Percentiles rank a stretch among this genome's conserved stretches.
phyloP scores from a whole-genome alignment of 1,140 invertebrate species.

The Ceratina australensis region DNA sequence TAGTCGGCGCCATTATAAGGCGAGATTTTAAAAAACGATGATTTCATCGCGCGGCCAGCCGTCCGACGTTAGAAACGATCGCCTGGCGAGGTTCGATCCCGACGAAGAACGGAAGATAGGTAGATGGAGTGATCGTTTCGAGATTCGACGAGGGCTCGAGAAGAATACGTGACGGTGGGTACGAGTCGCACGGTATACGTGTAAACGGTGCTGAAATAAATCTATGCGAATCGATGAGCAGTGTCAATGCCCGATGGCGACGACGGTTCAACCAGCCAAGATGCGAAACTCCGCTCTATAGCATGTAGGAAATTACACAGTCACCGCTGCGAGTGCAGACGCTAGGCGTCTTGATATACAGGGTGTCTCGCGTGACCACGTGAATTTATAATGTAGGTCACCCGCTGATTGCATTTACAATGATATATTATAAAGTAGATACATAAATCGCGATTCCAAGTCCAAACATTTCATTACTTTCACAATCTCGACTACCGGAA shows the following conservation, averaged over 20 bases:
- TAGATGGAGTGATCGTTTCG: not conserved
- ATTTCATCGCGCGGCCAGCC: not conserved
- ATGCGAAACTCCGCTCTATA: constrained; percentile 44
- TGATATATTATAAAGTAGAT: too few species aligned
- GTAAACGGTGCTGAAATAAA: constrained; percentile 59
- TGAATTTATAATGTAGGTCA: too few species aligned
- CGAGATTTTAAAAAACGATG: not conserved
- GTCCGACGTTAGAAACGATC: not conserved
- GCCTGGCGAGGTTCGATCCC: not conserved
- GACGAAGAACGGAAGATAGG: not conserved
- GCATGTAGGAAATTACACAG: constrained; percentile 17
- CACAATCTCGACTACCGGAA: too few species aligned
- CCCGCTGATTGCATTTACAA: too few species aligned
- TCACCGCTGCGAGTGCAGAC: not conserved
- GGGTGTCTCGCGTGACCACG: too few species aligned
- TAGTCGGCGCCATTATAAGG: not conserved
- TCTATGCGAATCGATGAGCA: constrained; percentile 62
- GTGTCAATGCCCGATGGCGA: constrained; percentile 64
- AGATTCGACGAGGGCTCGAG: constrained; percentile 9
- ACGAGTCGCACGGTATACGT: constrained; percentile 4
- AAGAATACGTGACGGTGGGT: not conserved
- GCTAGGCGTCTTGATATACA: not conserved
- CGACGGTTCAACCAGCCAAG: constrained; percentile 42
- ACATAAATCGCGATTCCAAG: too few species aligned
- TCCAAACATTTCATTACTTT: too few species aligned